These are phyloP conservation scores for Pristionchus arcanus DNA, from an alignment of 2,888 invertebrate species.

Conservation along the genomic window DNA sequence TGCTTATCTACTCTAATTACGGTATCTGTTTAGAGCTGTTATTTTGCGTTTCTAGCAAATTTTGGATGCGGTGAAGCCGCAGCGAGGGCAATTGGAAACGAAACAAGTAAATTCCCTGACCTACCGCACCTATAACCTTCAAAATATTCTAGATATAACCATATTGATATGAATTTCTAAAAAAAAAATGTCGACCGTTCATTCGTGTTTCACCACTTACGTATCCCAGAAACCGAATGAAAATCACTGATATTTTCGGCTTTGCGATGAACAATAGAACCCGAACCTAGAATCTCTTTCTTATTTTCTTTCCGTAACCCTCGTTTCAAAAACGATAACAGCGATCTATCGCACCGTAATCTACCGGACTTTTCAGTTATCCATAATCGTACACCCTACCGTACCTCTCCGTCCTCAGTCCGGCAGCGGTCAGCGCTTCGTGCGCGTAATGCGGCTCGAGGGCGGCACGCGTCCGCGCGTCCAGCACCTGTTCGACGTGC, in stretches of 20 bases:
- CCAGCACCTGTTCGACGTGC: constrained; percentile 42
- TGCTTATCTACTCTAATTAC: too few relatives aligned
- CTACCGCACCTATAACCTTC: too few relatives aligned
- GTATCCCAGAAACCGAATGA: too few relatives aligned
- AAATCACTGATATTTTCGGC: neutral
- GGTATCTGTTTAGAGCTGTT: too few relatives aligned
- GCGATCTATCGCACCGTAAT: neutral
- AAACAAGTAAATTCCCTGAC: neutral
- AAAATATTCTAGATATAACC: too few relatives aligned
- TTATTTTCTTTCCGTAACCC: too few relatives aligned
- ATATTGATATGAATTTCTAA: too few relatives aligned
- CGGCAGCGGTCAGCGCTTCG: constrained; percentile 42
- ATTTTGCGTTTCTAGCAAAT: too few relatives aligned
- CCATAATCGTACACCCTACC: neutral
- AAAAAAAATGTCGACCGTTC: neutral
- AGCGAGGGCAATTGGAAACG: constrained; percentile 10
- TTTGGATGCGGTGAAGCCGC: constrained; percentile 29
- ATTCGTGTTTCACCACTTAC: neutral
- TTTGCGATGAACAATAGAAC: neutral
- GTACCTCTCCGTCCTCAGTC: constrained; percentile 29
- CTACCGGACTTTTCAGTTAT: neutral
- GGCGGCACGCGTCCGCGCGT: neutral
- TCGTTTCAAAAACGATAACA: too few relatives aligned
- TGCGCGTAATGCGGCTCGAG: constrained; percentile 25
- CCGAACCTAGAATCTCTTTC: too few relatives aligned